Evolutionary conservation across 2,113 vertebrate genomes (phyloP), one percentile per base, ranked within the genome.

Genomic region (Rhabdornis inornatus): DNA sequence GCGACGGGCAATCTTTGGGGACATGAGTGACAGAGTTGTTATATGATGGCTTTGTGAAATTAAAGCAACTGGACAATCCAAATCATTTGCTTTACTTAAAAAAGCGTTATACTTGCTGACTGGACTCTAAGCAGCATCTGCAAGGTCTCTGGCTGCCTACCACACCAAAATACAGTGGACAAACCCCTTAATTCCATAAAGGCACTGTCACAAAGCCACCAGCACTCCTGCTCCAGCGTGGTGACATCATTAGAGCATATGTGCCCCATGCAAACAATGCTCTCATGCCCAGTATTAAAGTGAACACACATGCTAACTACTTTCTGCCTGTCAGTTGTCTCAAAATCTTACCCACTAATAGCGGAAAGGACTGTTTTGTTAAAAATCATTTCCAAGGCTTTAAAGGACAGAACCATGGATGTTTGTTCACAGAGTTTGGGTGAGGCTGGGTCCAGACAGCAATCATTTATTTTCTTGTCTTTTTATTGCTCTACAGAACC

Each of bases 181-280:
- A 91, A 90, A 78, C 17, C 55, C 37, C 39, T 93, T 93, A 83
- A 77, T 81, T 84, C 83, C 74, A 31, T 50, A 42, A 91, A 91
- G 56, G 31, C 83, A 53, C 40, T 75, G 56, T 78, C 37, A 21
- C 71, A 95, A 92, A 89, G 63, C 60, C 85, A 85, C 60, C 68
- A 95, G 53, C 3, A 1, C 61, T 88, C 42, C 83, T 61, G 4
- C 47, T 87, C 68, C 68, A 69, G 81, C 2, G 0, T 76, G 82
- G 65, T 91, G 94, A 94, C 78, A 92, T 88, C 88, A 84, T 91
- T 79, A 87, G 24, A 89, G 81, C 69, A 88, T 92, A 87, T 87
- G 91, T 79, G 66, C 47, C 69, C 74, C 83, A 64, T 90, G 86
- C 91, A 92, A 86, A 89, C 77, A 93, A 68, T 61, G 61, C 24